phyloP scores from a whole-genome alignment of 2,113 vertebrate genomes.

The Pelecanus crispus region DNA sequence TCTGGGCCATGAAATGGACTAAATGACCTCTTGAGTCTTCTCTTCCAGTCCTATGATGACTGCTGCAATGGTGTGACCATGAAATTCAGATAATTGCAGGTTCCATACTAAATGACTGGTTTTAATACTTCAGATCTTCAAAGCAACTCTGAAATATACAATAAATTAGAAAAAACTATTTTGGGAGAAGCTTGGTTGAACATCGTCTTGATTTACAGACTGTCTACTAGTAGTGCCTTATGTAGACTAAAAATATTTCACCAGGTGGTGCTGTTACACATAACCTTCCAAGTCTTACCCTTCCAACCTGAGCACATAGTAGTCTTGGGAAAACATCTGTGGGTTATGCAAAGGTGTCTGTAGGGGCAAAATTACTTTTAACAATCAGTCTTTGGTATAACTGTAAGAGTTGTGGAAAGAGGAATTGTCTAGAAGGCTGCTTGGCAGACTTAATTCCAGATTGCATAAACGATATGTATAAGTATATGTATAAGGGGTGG shows the following conservation, averaged over 20 bases:
- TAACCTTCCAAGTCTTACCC: not conserved
- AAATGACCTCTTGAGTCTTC: not conserved
- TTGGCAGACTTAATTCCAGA: not conserved
- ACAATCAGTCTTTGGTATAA: not conserved
- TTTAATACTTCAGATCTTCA: not conserved
- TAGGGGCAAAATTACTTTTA: not conserved
- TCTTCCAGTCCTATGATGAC: not conserved
- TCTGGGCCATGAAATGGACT: not conserved
- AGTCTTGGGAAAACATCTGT: not conserved
- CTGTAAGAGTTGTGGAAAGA: not conserved
- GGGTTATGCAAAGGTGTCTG: not conserved
- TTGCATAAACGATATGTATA: not conserved
- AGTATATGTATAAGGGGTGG: not conserved
- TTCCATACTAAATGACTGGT: not conserved
- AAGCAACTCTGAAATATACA: not conserved
- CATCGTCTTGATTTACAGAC: not conserved
- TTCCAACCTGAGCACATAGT: not conserved
- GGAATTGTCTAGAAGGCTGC: not conserved
- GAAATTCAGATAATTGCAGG: not conserved
- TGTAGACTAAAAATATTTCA: not conserved
- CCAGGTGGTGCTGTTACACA: slow-evolving; percentile 54
- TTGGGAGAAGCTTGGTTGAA: not conserved
- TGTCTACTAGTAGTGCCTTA: not conserved
- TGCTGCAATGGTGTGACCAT: not conserved
- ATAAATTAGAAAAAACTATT: not conserved